phyloP scores from a whole-genome alignment of 1,140 invertebrate species.

The Cotesia glomerata region DNA sequence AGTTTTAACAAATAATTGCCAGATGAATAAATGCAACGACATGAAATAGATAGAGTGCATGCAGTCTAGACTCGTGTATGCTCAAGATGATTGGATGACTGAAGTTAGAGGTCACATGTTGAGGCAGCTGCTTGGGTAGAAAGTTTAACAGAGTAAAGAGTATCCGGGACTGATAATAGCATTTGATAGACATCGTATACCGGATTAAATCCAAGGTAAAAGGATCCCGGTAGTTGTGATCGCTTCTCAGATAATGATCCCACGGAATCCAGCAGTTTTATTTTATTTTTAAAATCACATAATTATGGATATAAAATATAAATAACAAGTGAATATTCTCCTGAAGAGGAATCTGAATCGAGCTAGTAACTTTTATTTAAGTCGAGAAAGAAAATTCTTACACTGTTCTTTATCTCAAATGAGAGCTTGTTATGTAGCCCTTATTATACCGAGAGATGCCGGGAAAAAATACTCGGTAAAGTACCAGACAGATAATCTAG shows the following conservation, averaged over 20 bases:
- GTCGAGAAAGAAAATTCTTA: neutral
- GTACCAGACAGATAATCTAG: constrained; percentile 58
- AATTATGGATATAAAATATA: no score
- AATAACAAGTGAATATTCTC: no score
- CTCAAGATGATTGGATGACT: no score
- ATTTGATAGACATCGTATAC: neutral
- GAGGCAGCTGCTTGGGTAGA: neutral
- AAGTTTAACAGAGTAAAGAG: constrained; percentile 11
- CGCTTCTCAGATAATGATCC: no score
- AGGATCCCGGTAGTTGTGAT: neutral
- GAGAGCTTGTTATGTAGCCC: constrained; percentile 48
- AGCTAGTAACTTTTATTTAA: neutral
- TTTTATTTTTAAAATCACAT: no score
- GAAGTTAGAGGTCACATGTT: no score
- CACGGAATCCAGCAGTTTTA: no score
- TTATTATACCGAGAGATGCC: constrained; percentile 39
- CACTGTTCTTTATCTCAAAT: neutral
- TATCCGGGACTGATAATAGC: neutral
- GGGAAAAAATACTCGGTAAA: constrained; percentile 38
- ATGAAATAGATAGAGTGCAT: constrained; percentile 1
- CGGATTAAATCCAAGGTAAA: constrained; percentile 10
- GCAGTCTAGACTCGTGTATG: no score
- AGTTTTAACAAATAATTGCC: neutral
- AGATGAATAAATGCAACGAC: constrained; percentile 31
- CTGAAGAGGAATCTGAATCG: no score